These are phyloP conservation scores for Eurystomus gularis DNA, from an alignment of 2,113 vertebrate species.

Conservation along the genomic window DNA sequence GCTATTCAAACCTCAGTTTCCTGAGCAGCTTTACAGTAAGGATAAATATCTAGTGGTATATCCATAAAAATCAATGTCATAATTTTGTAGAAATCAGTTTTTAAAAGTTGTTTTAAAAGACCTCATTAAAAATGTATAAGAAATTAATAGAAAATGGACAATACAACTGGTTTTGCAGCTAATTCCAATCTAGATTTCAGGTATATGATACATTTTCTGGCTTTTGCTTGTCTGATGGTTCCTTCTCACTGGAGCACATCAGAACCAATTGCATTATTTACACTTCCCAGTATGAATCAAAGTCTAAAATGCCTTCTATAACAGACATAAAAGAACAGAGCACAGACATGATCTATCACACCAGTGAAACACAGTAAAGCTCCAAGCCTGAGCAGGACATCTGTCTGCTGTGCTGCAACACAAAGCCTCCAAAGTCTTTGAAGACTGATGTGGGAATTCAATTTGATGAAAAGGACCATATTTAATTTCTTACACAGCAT, in stretches of 20 bases:
- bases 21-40: neutral
- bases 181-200: neutral
- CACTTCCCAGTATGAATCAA: neutral
- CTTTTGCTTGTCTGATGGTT: neutral
- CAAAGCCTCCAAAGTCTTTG: conserved; percentile 15
- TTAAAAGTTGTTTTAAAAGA: neutral
- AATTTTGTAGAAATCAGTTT: neutral
- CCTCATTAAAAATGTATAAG: neutral
- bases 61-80: neutral
- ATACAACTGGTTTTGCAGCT: neutral
- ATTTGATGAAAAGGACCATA: conserved; percentile 9
- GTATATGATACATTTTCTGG: neutral
- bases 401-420: conserved; percentile 13
- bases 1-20: neutral
- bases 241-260: neutral
- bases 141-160: neutral
- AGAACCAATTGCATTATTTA: conserved; percentile 42
- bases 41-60: neutral
- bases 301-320: neutral
- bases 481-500: neutral
- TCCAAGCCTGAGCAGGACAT: conserved; percentile 19
- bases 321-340: conserved; percentile 38
- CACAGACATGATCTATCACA: conserved; percentile 23
- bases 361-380: conserved; percentile 37
- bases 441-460: conserved; percentile 34